Percentiles rank a stretch among this genome's conserved stretches.
phyloP scores from a whole-genome alignment of 1,140 invertebrate genomes.

The Pseudachorutes palmiensis region DNA sequence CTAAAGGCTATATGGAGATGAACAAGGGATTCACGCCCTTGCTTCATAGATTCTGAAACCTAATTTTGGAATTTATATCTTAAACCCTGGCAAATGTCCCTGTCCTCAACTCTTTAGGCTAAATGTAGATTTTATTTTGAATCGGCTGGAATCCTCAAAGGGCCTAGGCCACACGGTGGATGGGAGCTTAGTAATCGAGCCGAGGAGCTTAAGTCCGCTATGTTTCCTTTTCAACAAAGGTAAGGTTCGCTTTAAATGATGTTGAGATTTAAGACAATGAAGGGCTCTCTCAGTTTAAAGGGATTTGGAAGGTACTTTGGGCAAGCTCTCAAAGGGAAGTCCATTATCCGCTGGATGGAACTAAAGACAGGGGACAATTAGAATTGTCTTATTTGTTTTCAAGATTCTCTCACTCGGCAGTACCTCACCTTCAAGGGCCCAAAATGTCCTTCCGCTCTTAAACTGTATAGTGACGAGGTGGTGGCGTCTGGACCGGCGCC shows the following conservation, averaged over 20 bases:
- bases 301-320: slow-evolving; percentile 20
- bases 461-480: no score
- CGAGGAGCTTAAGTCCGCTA: neutral
- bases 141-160: no score
- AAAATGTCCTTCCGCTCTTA: no score
- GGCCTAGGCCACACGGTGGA: no score
- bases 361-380: slow-evolving; percentile 1
- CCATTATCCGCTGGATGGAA: neutral
- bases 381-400: slow-evolving; percentile 1
- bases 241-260: neutral
- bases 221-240: neutral
- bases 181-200: neutral
- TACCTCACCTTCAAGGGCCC: no score
- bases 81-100: no score
- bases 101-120: no score
- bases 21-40: no score
- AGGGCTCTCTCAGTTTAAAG: slow-evolving; percentile 33
- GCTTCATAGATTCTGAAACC: no score
- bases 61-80: no score
- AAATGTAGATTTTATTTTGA: no score
- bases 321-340: neutral
- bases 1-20: no score
- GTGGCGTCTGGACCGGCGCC: slow-evolving; percentile 35
- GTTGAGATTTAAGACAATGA: slow-evolving; percentile 21
- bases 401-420: neutral